Conservation (phyloP, 2,113 vertebrate genomes). For the Dunckerocampus dactyliophorus region DNA sequence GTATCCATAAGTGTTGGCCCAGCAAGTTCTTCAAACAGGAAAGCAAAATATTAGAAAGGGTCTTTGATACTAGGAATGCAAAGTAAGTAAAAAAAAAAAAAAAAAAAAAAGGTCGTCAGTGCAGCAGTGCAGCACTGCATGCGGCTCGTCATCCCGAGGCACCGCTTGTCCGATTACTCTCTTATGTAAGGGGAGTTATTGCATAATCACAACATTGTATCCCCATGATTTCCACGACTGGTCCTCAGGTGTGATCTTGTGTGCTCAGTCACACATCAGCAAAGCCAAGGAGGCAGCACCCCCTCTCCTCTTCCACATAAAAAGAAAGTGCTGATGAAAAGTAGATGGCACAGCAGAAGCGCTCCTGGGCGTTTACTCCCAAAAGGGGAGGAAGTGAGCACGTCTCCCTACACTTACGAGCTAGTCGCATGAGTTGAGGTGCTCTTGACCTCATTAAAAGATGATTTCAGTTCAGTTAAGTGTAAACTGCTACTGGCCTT, state of each 20-base stretch:
- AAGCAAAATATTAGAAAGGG: constrained; percentile 28
- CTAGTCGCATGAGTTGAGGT: too few species aligned
- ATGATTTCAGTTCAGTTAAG: background rate
- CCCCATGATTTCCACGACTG: constrained; percentile 35
- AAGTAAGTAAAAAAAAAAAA: background rate
- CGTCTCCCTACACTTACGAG: too few species aligned
- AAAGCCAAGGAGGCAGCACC: constrained; percentile 2
- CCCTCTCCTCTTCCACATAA: background rate
- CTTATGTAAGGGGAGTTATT: constrained; percentile 54
- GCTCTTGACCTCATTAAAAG: background rate
- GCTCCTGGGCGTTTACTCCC: constrained; percentile 33
- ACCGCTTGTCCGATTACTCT: constrained; percentile 32
- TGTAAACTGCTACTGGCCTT: constrained; percentile 75
- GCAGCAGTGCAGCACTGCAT: background rate
- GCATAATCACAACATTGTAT: constrained; percentile 44
- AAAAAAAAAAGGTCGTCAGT: background rate
- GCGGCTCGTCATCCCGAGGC: constrained; percentile 33
- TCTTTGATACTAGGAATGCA: background rate
- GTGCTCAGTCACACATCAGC: constrained; percentile 14
- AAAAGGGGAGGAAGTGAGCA: background rate
- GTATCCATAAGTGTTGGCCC: too few species aligned
- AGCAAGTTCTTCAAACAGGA: constrained; percentile 4
- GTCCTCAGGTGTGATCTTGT: constrained; percentile 48
- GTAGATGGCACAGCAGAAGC: constrained; percentile 17
- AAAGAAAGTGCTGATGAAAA: background rate